Conservation (phyloP, 2,797 vertebrate genomes). For the Poecile montanus region DNA sequence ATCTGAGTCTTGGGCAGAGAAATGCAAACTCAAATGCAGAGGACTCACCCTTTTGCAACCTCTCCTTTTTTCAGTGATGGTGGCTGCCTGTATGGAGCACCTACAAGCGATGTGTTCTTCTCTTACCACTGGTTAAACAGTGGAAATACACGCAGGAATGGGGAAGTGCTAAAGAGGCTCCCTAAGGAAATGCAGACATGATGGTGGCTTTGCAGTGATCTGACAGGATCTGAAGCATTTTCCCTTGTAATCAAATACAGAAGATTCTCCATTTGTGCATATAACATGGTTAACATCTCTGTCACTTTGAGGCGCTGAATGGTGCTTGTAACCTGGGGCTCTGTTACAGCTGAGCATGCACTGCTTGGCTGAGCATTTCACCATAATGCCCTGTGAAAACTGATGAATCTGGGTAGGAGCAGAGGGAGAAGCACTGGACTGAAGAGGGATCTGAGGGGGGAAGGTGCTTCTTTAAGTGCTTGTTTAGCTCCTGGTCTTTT, state of each 20-base stretch:
- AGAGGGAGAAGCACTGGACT: not conserved
- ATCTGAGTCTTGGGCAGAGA: not conserved
- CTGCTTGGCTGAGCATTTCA: not conserved
- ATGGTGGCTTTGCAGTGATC: not conserved
- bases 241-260: not conserved
- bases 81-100: not conserved
- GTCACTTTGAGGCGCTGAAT: not conserved
- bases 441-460: not conserved
- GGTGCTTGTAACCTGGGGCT: not conserved
- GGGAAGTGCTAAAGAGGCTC: not conserved
- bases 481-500: not conserved
- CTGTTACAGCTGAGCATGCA: not conserved
- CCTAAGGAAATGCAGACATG: not conserved
- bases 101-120: not conserved
- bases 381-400: not conserved
- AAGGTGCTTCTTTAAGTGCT: not conserved
- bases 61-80: not conserved
- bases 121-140: not conserved
- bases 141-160: not conserved
- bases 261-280: not conserved
- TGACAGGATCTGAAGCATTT: not conserved
- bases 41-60: not conserved
- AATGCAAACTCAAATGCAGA: not conserved
- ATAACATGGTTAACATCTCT: accelerated
- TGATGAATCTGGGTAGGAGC: not conserved